Percentiles rank a stretch among this genome's conserved stretches.
Conservation (phyloP, 2,888 invertebrate genomes). For the Nomada flava region DNA sequence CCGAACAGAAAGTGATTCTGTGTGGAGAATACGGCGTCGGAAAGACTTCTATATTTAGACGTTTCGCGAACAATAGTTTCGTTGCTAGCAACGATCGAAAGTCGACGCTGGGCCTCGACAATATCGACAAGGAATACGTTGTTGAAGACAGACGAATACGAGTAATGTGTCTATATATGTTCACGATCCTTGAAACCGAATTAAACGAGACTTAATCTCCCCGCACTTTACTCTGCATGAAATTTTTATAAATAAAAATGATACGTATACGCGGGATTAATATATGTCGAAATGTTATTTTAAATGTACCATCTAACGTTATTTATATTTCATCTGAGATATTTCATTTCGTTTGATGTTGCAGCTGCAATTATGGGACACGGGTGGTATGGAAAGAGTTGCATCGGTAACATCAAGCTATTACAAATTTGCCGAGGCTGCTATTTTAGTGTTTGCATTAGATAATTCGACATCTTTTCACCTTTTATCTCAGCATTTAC, state of each 20-base stretch:
- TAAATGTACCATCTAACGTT: background rate
- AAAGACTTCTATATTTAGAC: constrained; percentile 96
- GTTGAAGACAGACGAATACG: constrained; percentile 91
- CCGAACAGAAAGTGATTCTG: constrained; percentile 95
- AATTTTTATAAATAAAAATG: constrained; percentile 13
- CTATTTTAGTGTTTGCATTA: constrained; percentile 95
- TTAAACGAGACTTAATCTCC: constrained; percentile 15
- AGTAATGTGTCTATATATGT: constrained; percentile 85
- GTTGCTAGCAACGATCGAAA: constrained; percentile 92
- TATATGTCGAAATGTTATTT: background rate
- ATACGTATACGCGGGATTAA: constrained; percentile 3
- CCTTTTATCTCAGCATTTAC: constrained; percentile 94
- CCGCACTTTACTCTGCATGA: background rate
- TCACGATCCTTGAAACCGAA: constrained; percentile 33
- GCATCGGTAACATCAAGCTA: constrained; percentile 98
- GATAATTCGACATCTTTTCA: constrained; percentile 97
- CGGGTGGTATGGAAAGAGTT: constrained; percentile 98
- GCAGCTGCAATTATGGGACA: constrained; percentile 97
- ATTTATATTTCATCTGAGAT: background rate
- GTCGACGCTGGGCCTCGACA: constrained; percentile 96
- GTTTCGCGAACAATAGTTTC: constrained; percentile 96
- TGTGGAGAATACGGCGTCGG: constrained; percentile 98
- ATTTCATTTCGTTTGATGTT: constrained; percentile 66
- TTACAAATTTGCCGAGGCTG: constrained; percentile 98
- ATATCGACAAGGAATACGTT: constrained; percentile 92